phyloP scores from a whole-genome alignment of 2,113 vertebrate genomes.

The Podilymbus podiceps region DNA sequence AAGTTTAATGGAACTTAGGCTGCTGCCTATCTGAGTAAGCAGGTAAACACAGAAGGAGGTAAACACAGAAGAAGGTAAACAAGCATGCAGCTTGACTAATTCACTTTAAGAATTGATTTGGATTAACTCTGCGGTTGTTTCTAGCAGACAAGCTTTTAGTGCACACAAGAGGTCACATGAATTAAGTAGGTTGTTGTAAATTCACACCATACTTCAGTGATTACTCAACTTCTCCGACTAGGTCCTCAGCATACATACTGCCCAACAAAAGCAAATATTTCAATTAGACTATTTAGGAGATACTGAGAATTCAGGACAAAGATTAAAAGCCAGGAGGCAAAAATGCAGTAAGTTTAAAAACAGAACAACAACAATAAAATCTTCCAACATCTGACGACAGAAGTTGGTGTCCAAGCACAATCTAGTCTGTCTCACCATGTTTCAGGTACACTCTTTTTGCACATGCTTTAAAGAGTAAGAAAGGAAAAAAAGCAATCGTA shows the following conservation, averaged over 20 bases:
- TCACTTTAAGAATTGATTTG: slow-evolving; percentile 24
- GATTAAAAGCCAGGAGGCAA: not conserved
- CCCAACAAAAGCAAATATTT: not conserved
- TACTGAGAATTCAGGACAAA: not conserved
- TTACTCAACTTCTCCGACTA: not conserved
- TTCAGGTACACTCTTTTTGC: not conserved
- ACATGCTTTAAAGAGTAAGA: not conserved
- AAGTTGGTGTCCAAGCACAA: not conserved
- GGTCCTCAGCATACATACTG: not conserved
- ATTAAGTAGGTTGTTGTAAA: slow-evolving; percentile 16
- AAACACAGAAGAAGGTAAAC: slow-evolving; percentile 39
- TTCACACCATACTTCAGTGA: slow-evolving; percentile 2
- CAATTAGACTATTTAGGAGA: not conserved
- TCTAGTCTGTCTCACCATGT: not conserved
- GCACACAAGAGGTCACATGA: not conserved
- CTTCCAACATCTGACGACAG: not conserved
- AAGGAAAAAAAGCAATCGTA: not conserved
- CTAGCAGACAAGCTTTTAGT: not conserved
- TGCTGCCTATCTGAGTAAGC: not conserved
- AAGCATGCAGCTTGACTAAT: slow-evolving; percentile 7
- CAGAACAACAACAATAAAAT: not conserved
- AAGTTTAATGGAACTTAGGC: not conserved
- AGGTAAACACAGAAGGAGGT: slow-evolving; percentile 45
- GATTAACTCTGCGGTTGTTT: slow-evolving; percentile 15
- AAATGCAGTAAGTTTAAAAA: not conserved